Base-by-base conservation (phyloP, 1,140 invertebrate species). In the Ceratina australensis region DNA sequence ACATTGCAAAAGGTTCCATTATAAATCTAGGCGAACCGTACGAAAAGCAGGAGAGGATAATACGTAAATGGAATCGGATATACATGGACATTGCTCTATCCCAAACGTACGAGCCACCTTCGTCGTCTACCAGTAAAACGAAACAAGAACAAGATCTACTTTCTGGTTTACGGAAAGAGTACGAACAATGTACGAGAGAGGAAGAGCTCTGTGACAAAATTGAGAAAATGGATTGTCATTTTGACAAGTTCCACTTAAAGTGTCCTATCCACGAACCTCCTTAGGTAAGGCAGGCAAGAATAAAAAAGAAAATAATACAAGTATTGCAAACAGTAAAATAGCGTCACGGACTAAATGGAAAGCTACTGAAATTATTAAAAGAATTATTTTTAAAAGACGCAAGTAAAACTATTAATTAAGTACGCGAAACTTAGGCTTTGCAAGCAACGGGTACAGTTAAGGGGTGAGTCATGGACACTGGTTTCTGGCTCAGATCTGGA, bases 401-500 rank as follows among this genome's bases (percentile, higher is more conserved):
- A n/a, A n/a, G n/a, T 60, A 60, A 8, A 20, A 0, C 13, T 28
- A 28, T 16, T 49, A 2, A 4, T 20, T 3, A 67, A 52, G 15
- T 67, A 18, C n/a, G 20, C 0, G 0, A 13, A 0, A 7, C 10
- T 78, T 52, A 80, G 1, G 61, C 59, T 1, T 22, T 49, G 76
- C 89, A 91, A 20, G 24, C 61, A 0, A 83, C 15, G 2, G 90
- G 86, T n/a, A 91, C 63, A 1, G 60, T n/a, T 18, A 90, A 69
- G 0, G 47, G n/a, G 3, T 83, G 3, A 7, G 16, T 71, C 50
- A 77, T 84, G 24, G 72, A 68, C 8, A 79, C 26, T 0, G 56
- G 63, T 20, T 93, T 92, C 54, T 88, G 79, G 22, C 87, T 90
- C 12, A 95, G 92, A 69, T 94, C 92, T 15, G 94, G 94, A 82